Evolutionary conservation across 2,113 vertebrate genomes (phyloP), one percentile per base, ranked within the genome.

Genomic region (Pluvianellus socialis): DNA sequence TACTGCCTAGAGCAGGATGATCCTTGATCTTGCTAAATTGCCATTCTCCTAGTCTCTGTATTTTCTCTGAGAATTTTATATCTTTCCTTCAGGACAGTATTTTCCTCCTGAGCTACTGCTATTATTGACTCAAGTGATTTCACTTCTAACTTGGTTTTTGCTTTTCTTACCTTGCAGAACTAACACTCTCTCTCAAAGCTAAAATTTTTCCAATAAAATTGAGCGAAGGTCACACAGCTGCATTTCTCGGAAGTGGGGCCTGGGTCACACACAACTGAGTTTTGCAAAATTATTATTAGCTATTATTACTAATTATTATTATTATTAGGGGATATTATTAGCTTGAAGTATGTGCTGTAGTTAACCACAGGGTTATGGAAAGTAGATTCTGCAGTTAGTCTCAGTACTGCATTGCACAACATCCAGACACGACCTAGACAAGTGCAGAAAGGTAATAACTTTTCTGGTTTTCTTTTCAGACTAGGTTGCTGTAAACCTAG

Each of bases 121-220:
- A 55, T 87, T 93, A 91, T 67, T 91, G 73, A 74, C 45, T 87
- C 61, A 89, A 92, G 59, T 71, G 68, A 53, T 89, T 96, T 94
- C 38, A 55, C 61, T 94, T 93, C 59, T 91, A 53, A 47, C 44
- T 96, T 65, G 28, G 12, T 27, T 92, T 92, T 79, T 75, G 26
- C 35, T 88, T 86, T 83, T 80, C 62, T 65, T 86, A 70, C 40
- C 26, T 92, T 92, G 24, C 21, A 84, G 50, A 84, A 53, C 8
- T 45, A 45, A 73, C 9, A 72, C 13, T 16, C 3, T 70, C 19
- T 79, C 66, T 83, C 9, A 72, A 90, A 50, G 32, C 47, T 26
- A 28, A 5, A 7, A 18, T 58, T 47, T 79, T 55, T 50, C 42
- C 53, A 44, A 1, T 62, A 53, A 88, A 79, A 83, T 33, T 75